phyloP scores from a whole-genome alignment of 2,888 invertebrate genomes.

The Lobophora halterata region DNA sequence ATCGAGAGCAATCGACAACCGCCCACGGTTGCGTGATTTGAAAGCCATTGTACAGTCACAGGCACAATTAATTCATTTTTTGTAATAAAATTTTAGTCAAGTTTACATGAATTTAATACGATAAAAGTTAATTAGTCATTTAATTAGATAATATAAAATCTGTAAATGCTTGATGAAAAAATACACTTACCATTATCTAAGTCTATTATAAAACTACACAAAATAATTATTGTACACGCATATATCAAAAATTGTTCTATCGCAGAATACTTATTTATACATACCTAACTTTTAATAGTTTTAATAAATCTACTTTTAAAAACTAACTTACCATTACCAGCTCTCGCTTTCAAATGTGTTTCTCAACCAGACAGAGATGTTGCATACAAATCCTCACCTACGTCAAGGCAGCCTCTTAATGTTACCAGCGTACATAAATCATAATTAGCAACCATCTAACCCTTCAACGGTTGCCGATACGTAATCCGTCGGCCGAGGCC shows the following conservation, averaged over 20 bases:
- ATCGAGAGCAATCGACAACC: conserved; percentile 47
- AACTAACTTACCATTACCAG: too few species aligned
- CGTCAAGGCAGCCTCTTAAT: conserved; percentile 8
- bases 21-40: conserved; percentile 44
- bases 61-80: too few species aligned
- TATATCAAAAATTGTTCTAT: too few species aligned
- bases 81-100: not conserved
- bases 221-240: not conserved
- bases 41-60: conserved; percentile 35
- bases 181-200: too few species aligned
- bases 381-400: not conserved
- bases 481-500: conserved; percentile 45
- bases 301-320: too few species aligned
- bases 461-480: conserved; percentile 72
- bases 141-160: too few species aligned
- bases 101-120: not conserved
- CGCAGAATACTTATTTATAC: too few species aligned
- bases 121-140: not conserved
- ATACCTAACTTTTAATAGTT: too few species aligned
- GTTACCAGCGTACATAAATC: conserved; percentile 53
- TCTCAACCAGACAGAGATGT: too few species aligned
- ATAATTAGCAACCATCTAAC: conserved; percentile 66
- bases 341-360: not conserved
- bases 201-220: not conserved
- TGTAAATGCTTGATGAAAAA: too few species aligned